A percentile compares a stretch with the other conserved stretches of the same genome.
Conservation (phyloP, 2,797 vertebrate species). For the Acrocephalus scirpaceus region DNA sequence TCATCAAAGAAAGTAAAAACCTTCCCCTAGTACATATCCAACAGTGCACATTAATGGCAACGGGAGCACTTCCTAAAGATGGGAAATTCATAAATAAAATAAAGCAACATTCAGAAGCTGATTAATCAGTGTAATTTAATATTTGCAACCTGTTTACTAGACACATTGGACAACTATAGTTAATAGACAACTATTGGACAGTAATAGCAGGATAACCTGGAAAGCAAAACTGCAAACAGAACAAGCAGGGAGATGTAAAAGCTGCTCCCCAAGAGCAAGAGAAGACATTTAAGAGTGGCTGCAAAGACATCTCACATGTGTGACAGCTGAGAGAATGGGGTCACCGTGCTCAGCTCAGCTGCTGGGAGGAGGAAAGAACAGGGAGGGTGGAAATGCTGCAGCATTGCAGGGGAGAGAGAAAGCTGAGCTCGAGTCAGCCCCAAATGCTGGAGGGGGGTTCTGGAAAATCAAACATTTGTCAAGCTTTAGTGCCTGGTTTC, state of each 20-base stretch:
- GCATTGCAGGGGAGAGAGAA: not conserved
- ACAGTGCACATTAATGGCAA: not conserved
- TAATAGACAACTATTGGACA: too few species aligned
- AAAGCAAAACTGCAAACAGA: not conserved
- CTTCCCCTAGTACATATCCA: not conserved
- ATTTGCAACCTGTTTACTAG: not conserved
- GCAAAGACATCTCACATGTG: not conserved
- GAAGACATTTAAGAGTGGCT: not conserved
- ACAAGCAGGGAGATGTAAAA: not conserved
- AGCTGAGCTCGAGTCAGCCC: constrained; percentile 10
- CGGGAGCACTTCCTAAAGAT: not conserved
- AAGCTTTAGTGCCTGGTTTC: constrained; percentile 39
- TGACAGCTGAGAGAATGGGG: constrained; percentile 14
- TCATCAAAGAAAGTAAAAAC: not conserved
- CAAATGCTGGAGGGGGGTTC: not conserved
- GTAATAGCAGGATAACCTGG: not conserved
- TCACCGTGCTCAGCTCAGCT: not conserved
- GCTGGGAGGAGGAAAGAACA: not conserved
- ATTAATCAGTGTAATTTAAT: not conserved
- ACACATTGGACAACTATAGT: not conserved
- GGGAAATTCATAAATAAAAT: too few species aligned
- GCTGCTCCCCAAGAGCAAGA: not conserved
- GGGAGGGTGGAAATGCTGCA: not conserved
- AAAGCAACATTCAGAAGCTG: not conserved
- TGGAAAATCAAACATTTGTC: constrained; percentile 61